Conservation (phyloP, 2,888 invertebrate genomes). For the Mechanitis messenoides region DNA sequence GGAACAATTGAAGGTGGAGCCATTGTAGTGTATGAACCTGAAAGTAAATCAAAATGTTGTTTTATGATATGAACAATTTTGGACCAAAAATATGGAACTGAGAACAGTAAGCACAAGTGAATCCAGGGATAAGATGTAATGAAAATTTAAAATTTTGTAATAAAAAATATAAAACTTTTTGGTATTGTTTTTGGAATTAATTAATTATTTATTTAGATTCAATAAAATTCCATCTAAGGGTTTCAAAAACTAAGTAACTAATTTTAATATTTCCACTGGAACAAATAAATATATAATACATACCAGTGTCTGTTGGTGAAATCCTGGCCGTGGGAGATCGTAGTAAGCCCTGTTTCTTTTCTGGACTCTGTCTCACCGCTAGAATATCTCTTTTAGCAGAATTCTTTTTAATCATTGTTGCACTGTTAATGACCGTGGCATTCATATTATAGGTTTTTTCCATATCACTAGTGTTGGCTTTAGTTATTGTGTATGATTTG, state of each 20-base stretch:
- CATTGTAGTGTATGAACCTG: slow-evolving; percentile 53
- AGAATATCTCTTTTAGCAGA: slow-evolving; percentile 58
- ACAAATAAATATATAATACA: slow-evolving; percentile 5
- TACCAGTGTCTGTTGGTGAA: slow-evolving; percentile 45
- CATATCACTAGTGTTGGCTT: slow-evolving; percentile 38
- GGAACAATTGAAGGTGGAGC: slow-evolving; percentile 49
- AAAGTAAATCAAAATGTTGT: slow-evolving; percentile 29
- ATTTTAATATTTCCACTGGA: no score
- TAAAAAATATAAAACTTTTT: no score
- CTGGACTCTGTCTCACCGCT: slow-evolving; percentile 44
- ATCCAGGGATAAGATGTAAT: no score
- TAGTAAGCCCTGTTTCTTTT: slow-evolving; percentile 44
- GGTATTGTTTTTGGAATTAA: no score
- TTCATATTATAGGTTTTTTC: slow-evolving; percentile 50
- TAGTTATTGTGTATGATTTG: slow-evolving; percentile 53
- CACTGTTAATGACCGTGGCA: slow-evolving; percentile 55
- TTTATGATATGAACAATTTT: no score
- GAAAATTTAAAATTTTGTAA: no score
- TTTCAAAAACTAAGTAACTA: no score
- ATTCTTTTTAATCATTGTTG: slow-evolving; percentile 52
- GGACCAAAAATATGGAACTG: no score
- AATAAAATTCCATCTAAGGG: no score
- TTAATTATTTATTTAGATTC: no score
- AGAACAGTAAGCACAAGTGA: no score
- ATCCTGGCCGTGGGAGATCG: slow-evolving; percentile 36